Percentiles rank a stretch among this genome's conserved stretches.
Conservation (phyloP, 2,888 invertebrate species). For the Galerucella pusilla region DNA sequence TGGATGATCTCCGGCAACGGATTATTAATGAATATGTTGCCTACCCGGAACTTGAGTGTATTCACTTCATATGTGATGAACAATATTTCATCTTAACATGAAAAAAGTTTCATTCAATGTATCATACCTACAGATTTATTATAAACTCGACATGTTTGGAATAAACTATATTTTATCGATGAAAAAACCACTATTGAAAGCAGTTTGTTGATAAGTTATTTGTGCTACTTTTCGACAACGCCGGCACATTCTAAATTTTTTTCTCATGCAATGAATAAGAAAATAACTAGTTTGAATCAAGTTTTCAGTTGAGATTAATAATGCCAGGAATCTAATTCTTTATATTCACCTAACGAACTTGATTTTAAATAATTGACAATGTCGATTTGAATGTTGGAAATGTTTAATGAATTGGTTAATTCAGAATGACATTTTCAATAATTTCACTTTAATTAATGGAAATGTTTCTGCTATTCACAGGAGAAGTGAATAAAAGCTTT, state of each 20-base stretch:
- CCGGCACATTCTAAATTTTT: neutral
- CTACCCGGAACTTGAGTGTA: too few species aligned
- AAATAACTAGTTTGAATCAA: neutral
- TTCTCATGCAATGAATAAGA: neutral
- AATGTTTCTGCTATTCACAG: neutral
- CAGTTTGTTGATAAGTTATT: neutral
- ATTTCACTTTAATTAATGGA: neutral
- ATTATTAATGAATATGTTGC: too few species aligned
- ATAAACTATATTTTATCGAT: neutral
- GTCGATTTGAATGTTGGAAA: neutral
- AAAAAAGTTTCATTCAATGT: neutral
- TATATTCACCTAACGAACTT: neutral
- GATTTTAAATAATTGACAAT: neutral
- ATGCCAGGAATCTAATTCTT: constrained; percentile 2
- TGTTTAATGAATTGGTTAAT: neutral
- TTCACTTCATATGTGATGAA: too few species aligned
- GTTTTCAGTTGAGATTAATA: neutral
- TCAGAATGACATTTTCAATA: neutral
- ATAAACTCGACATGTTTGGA: neutral
- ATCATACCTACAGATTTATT: neutral
- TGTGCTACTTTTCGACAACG: constrained; percentile 3
- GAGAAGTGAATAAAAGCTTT: neutral
- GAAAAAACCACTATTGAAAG: neutral
- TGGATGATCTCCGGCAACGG: too few species aligned
- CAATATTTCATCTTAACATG: neutral